Evolutionary conservation across 2,113 vertebrate species (phyloP), one percentile per base, ranked within the genome.

Genomic region (Crotalus tigris): DNA sequence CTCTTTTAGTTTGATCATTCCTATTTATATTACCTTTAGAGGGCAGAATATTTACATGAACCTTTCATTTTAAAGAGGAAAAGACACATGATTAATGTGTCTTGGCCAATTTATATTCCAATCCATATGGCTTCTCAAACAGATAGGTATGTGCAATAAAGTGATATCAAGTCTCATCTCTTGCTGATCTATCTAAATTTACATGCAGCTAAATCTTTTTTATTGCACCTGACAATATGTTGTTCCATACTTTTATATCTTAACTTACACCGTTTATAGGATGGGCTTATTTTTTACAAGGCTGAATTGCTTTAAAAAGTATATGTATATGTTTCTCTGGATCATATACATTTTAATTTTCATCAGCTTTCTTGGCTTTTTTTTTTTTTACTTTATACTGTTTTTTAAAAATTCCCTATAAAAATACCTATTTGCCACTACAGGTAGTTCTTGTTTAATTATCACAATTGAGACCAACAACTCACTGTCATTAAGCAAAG

Each of bases 151-250:
- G 39, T 90, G 87, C 95, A 94, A 93, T 94, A 97, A 96, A 96
- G 93, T n/a, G 91, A 86, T 91, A 51, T 44, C 64, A 49, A 87
- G 90, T 55, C 89, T 95, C 92, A 93, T 64, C 95, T 96, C 91
- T 95, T 94, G 96, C 1, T 75, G 92, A 94, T 96, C 93, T 94
- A 95, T 95, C 91, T 96, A 97, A 90, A 94, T 95, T 97, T 96
- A 96, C 8, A 46, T 2, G 33, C 92, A 64, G 59, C 88, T 96
- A 96, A 97, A 92, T 95, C 93, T 96, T 92, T 93, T 95, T 95
- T 95, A 94, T 93, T 95, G 90, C 95, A 96, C 95, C 88, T 96
- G 95, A 96, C 94, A 97, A 94, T 96, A 93, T 94, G 91, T 94
- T 96, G 81, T 90, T 96, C 94, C 95, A 88, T 95, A 93, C 94